Evolutionary conservation across 2,113 vertebrate genomes (phyloP).

Genomic region (Mastomys coucha): DNA sequence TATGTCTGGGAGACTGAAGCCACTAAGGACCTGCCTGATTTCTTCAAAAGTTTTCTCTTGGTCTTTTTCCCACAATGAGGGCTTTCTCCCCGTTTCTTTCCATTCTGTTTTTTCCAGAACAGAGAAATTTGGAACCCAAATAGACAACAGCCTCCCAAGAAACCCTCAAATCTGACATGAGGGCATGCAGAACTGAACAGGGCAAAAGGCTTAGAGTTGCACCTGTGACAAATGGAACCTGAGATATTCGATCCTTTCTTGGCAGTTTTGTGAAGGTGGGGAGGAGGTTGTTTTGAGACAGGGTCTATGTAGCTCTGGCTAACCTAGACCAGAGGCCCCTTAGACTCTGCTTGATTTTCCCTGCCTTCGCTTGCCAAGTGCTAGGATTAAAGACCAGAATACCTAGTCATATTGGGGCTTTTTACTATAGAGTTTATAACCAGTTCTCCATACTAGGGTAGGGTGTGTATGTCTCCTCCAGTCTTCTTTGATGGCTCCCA

Average conservation of each 20-base stretch:
- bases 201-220: no score
- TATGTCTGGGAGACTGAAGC: not conserved
- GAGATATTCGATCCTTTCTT: not conserved
- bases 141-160: not conserved
- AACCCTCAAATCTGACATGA: not conserved
- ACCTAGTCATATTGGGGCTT: not conserved
- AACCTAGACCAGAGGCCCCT: not conserved
- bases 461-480: no score
- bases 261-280: not conserved
- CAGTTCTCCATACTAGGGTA: not conserved
- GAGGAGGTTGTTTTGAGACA: not conserved
- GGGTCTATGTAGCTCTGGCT: not conserved
- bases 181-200: not conserved
- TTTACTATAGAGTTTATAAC: not conserved
- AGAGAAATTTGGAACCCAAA: not conserved
- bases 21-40: not conserved
- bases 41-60: not conserved
- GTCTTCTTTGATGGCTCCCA: not conserved
- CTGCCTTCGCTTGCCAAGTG: not conserved
- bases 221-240: not conserved
- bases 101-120: not conserved
- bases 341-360: not conserved
- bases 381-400: not conserved
- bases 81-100: not conserved
- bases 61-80: not conserved